A percentile compares a stretch with the other conserved stretches of the same genome.
phyloP scores from a whole-genome alignment of 1,140 invertebrate genomes.

The Sitodiplosis mosellana region DNA sequence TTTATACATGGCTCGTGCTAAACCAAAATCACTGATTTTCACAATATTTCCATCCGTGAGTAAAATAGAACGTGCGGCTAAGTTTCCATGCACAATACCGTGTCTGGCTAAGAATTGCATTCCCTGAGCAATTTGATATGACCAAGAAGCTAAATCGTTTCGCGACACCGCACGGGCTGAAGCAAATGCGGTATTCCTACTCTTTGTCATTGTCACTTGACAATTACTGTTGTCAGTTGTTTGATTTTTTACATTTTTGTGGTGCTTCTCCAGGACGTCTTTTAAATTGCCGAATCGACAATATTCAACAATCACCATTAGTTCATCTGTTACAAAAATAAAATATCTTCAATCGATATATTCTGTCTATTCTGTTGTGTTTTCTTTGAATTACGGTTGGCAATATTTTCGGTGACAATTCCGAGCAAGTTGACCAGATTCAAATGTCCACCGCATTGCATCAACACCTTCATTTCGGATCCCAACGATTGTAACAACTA shows the following conservation, averaged over 20 bases:
- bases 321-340: not conserved
- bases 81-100: constrained; percentile 71
- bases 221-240: not conserved
- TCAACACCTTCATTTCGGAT: not conserved
- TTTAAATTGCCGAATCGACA: not conserved
- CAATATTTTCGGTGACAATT: constrained; percentile 1
- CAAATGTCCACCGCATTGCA: not conserved
- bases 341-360: not conserved
- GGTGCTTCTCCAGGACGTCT: not conserved
- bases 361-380: not conserved
- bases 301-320: not conserved
- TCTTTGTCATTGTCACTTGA: not conserved
- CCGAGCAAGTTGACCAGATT: not conserved
- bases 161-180: not conserved
- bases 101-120: constrained; percentile 73
- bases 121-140: constrained; percentile 61
- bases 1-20: constrained; percentile 43
- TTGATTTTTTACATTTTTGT: not conserved
- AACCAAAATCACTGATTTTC: constrained; percentile 86
- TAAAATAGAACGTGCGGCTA: constrained; percentile 80
- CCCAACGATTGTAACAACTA: not conserved
- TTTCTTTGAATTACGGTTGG: not conserved
- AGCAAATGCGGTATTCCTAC: not conserved
- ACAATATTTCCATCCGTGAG: constrained; percentile 57
- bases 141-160: constrained; percentile 35